Evolutionary conservation across 92 coral and sea anemone species (phyloP), one percentile per base, ranked within the genome.

Genomic region (Hydrozoanthus gracilis): DNA sequence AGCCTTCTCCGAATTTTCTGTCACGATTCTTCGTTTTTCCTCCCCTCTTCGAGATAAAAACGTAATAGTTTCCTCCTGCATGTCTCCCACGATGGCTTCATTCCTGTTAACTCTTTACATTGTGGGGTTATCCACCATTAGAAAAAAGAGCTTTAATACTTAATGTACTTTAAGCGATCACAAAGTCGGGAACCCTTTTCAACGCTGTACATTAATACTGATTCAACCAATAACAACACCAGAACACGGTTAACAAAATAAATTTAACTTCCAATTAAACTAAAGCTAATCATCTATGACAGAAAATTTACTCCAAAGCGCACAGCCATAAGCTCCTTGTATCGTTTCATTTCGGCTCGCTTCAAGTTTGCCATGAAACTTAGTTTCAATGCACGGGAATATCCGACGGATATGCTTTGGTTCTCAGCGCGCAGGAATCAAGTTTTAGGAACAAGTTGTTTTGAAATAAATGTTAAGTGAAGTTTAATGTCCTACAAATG

Each of bases 31-130:
- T 20, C 89, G 65, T 13, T 80, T 88, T 73, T 91, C 93, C 72
- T 91, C 71, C 86, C 93, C 93, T 51, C 35, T 88, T 39, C 88
- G 86, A 83, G 93, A 91, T 84, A 91, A 89, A 88, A 91, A 91
- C 58, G 93, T 91, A 65, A 91, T 85, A 62, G 91, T 71, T 84
- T 91, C 93, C 71, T 84, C 47, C 27, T 80, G 89, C 93, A 91
- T 91, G 8, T 84, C 78, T 75, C 82, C 56, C 11, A 27, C 18
- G 9, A 51, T 71, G 82, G 67, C 91, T 83, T 88, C 79, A 84
- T 91, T 71, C 91, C 89, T 82, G 66, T 54, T 75, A 88, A 46
- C 68, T 27, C 39, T 71, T 91, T 44, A 54, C 87, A 91, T 83
- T 83, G 86, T 84, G 13, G 14, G 73, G 51, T 77, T 77, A 60